Base-by-base conservation (phyloP, 2,888 invertebrate genomes). In the Subacronicta megacephala region DNA sequence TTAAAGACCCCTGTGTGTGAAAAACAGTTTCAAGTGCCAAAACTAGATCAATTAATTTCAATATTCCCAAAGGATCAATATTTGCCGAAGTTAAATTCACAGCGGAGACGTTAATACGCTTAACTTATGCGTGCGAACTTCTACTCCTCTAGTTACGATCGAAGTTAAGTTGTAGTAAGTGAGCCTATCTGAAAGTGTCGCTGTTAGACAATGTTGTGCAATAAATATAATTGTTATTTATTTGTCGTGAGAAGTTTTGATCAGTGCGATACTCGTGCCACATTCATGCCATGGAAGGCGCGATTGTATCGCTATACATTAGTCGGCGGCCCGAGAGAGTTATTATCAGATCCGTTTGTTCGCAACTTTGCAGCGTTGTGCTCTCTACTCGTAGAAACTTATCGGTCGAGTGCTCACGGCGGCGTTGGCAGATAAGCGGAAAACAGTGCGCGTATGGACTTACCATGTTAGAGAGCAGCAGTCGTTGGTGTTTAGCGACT, bases 381-480 rank as follows among this genome's bases (percentile, higher is more conserved):
- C 78, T 82, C 75, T 77, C 76, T 76, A 71, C 76, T 78, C 70
- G 82, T 72, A 78, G 63, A 80, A 87, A 87, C 74, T 90, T 88
- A 80, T 82, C 81, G 79, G 75, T 64, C 61, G 75, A 73, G 76
- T 73, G 78, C 72, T 71, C 63, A 70, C 75, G 74, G 77, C 69
- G 63, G 61, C 61, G 71, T 56, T 56, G 56, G 63, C 55, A 55
- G 77, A 80, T 76, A 80, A 85, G 78, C 81, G 82, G 83, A 80
- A 82, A 82, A 20, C 44, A 36, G 26, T 56, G 59, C 20, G 50
- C 42, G 46, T 62, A 54, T 54, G 62, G 40, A 92, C 92, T 94
- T 89, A 94, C 94, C 94, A 94, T 94, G 92, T 94, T 94, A 89
- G 94, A 93, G 93, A 94, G 93, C 93, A 93, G 93, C 90, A 92